These are phyloP conservation scores for Rhamnusium bicolor DNA, from an alignment of 2,888 invertebrate species.

Conservation along the genomic window DNA sequence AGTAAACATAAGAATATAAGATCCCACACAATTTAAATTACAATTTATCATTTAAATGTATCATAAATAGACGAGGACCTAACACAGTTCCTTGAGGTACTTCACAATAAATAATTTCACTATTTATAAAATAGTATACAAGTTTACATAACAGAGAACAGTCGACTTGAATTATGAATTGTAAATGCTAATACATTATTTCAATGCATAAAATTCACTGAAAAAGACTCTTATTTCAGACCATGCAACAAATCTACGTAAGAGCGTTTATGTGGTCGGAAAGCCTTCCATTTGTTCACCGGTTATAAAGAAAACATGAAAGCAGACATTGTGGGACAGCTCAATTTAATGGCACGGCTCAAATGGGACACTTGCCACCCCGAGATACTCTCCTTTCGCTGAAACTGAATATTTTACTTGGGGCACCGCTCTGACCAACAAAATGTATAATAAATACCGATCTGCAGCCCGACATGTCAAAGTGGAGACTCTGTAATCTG, in stretches of 20 bases:
- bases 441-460: conserved; percentile 30
- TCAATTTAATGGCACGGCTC: conserved; percentile 47
- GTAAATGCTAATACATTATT: too few species aligned
- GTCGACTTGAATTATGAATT: too few species aligned
- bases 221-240: neutral
- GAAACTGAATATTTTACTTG: conserved; percentile 21
- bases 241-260: conserved; percentile 18
- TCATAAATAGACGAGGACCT: too few species aligned
- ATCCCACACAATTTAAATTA: too few species aligned
- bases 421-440: conserved; percentile 14
- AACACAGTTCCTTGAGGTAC: too few species aligned
- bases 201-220: neutral
- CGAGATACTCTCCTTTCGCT: neutral
- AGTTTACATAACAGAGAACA: too few species aligned
- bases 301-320: conserved; percentile 55
- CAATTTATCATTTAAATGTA: too few species aligned
- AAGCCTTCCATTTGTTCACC: conserved; percentile 39
- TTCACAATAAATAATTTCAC: too few species aligned
- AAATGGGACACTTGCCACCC: conserved; percentile 22
- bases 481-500: conserved; percentile 11
- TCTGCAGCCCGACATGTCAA: conserved; percentile 7
- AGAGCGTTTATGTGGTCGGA: conserved; percentile 16
- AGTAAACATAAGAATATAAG: too few species aligned
- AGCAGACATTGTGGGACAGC: conserved; percentile 46
- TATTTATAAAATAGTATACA: too few species aligned